Conservation (phyloP, 2,113 vertebrate species). For the Megatriorchis doriae region DNA sequence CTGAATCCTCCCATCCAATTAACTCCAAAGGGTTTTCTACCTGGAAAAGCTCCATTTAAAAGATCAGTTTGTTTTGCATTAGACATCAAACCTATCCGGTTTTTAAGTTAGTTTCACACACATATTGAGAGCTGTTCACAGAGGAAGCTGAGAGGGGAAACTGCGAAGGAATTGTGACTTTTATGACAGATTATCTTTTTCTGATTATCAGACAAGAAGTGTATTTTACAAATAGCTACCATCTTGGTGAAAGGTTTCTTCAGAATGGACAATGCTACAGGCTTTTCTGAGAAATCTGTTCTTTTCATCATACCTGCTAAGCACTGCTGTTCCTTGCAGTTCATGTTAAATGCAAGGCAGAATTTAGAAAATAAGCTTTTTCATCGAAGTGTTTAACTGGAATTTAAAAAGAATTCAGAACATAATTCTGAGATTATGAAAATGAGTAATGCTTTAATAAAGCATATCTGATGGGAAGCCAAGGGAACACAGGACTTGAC, state of each 20-base stretch:
- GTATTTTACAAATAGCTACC: background rate
- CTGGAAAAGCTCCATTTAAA: background rate
- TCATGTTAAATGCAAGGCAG: background rate
- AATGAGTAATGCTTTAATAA: background rate
- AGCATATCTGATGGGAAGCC: background rate
- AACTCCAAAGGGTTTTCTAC: background rate
- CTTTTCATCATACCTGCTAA: background rate
- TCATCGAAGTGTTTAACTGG: background rate
- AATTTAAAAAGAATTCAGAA: background rate
- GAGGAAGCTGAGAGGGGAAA: background rate
- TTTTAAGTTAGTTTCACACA: background rate
- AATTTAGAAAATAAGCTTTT: background rate
- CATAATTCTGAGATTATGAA: background rate
- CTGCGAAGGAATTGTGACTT: background rate
- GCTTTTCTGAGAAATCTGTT: background rate
- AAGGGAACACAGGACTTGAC: background rate
- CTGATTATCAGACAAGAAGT: background rate
- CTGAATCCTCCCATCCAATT: background rate
- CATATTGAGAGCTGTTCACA: background rate
- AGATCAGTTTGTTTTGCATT: background rate
- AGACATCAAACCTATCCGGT: background rate
- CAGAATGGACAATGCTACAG: background rate
- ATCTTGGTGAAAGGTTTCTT: background rate
- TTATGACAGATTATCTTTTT: background rate
- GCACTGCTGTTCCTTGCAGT: background rate